Conservation (phyloP, 2,113 vertebrate genomes). For the Melanotaenia duboulayi region DNA sequence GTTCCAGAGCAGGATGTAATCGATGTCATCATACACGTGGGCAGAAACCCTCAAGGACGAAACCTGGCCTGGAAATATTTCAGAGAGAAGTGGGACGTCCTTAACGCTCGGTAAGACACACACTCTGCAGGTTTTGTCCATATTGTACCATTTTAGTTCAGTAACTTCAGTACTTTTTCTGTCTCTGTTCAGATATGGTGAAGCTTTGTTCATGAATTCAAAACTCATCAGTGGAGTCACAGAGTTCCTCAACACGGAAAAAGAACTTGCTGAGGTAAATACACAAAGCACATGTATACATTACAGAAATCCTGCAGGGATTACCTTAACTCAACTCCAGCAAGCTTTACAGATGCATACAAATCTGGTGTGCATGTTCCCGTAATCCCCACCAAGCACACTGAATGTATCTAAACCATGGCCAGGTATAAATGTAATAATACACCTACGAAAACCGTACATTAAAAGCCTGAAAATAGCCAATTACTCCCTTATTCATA, state of each 20-base stretch:
- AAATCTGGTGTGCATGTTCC: background rate
- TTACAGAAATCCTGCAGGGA: background rate
- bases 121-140: background rate
- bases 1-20: conserved; percentile 97
- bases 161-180: background rate
- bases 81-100: conserved; percentile 94
- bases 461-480: too few relatives aligned
- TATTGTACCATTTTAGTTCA: too few relatives aligned
- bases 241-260: conserved; percentile 95
- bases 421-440: too few relatives aligned
- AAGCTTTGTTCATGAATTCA: conserved; percentile 98
- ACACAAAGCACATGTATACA: background rate
- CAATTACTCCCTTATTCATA: too few relatives aligned
- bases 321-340: background rate
- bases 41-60: conserved; percentile 94
- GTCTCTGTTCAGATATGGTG: conserved; percentile 87
- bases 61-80: conserved; percentile 97
- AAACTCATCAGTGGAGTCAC: conserved; percentile 97
- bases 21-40: conserved; percentile 96
- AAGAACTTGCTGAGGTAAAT: conserved; percentile 91
- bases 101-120: conserved; percentile 91
- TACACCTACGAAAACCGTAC: too few relatives aligned
- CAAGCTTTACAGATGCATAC: background rate
- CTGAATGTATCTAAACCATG: background rate
- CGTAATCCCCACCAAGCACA: background rate